A percentile compares a stretch with the other conserved stretches of the same genome.
Evolutionary conservation across 2,113 vertebrate genomes (phyloP).

Genomic region (Laticauda colubrina): DNA sequence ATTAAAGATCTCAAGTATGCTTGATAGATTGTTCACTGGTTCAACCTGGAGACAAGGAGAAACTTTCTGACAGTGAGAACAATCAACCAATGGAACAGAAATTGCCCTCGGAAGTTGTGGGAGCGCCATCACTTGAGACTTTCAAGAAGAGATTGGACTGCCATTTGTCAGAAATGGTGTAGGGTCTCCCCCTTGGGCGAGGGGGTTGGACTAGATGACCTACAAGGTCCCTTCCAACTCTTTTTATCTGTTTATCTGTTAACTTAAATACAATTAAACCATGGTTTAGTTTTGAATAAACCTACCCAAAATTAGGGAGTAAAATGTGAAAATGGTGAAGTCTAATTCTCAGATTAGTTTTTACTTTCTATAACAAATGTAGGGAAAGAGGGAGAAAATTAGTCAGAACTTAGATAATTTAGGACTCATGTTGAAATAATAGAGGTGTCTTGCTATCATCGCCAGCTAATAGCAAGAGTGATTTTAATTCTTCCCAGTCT

Average conservation of each 20-base stretch:
- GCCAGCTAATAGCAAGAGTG: neutral
- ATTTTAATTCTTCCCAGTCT: neutral
- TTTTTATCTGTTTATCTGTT: too few species aligned
- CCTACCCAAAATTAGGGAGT: neutral
- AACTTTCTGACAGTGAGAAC: too few species aligned
- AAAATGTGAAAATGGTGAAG: neutral
- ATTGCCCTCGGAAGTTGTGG: too few species aligned
- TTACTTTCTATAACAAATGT: neutral
- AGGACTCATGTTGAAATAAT: neutral
- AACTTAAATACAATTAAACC: neutral
- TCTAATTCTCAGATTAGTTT: neutral
- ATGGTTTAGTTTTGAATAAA: neutral
- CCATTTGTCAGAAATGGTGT: too few species aligned
- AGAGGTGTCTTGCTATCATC: neutral
- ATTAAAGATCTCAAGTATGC: slow-evolving; percentile 3
- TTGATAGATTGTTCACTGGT: neutral
- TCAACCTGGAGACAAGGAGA: too few species aligned
- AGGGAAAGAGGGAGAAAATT: neutral
- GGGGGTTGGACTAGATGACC: too few species aligned
- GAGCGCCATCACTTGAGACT: too few species aligned
- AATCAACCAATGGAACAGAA: too few species aligned
- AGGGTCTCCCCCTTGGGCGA: too few species aligned
- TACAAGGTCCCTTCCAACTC: too few species aligned
- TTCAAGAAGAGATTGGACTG: too few species aligned
- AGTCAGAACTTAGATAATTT: neutral